Evolutionary conservation across 2,888 invertebrate species (phyloP).

Genomic region (Noctua fimbriata): DNA sequence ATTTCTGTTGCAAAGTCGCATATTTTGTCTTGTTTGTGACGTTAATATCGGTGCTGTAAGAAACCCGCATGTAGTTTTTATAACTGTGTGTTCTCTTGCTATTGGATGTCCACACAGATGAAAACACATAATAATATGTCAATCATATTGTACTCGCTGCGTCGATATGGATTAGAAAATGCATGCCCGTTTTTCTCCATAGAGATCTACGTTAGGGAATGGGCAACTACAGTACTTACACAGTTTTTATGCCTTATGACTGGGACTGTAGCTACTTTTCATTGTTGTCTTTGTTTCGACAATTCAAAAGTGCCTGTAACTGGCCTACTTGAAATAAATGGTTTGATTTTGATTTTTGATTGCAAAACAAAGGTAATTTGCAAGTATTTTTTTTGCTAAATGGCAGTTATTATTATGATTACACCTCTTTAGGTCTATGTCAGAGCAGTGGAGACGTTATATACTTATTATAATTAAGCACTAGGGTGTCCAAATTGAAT

Average conservation of each 20-base stretch:
- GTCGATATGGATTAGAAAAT: not conserved
- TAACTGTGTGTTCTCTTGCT: not conserved
- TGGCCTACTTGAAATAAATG: too few species aligned
- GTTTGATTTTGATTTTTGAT: too few species aligned
- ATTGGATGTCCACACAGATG: not conserved
- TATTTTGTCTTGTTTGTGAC: not conserved
- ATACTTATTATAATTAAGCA: not conserved
- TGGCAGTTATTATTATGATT: not conserved
- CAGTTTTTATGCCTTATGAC: too few species aligned
- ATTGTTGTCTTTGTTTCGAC: too few species aligned
- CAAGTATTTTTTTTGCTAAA: too few species aligned
- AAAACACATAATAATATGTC: slow-evolving; percentile 16
- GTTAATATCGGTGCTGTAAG: not conserved
- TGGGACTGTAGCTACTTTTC: too few species aligned
- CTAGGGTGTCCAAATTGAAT: slow-evolving; percentile 7
- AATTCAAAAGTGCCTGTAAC: too few species aligned
- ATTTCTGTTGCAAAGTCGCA: not conserved
- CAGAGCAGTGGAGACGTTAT: not conserved
- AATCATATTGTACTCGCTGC: not conserved
- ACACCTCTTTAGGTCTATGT: not conserved
- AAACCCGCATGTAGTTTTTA: not conserved
- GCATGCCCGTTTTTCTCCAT: too few species aligned
- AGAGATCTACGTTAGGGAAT: too few species aligned
- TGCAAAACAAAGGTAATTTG: not conserved
- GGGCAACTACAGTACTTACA: too few species aligned